Evolutionary conservation across 2,113 vertebrate species (phyloP), one percentile per base, ranked within the genome.

Genomic region (Psophia crepitans): DNA sequence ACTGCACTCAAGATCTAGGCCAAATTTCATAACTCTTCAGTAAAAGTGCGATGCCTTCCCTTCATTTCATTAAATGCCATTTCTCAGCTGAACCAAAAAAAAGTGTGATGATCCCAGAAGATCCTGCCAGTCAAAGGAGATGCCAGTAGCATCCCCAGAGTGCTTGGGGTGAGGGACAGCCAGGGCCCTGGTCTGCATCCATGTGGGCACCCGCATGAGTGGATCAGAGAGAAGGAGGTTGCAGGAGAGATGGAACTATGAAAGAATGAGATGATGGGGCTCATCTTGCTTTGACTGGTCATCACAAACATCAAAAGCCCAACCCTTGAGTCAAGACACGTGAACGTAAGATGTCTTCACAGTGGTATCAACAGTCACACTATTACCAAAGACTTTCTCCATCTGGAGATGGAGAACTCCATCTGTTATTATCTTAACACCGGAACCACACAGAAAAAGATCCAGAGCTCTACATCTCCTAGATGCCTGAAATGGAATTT

Each of bases 101-200:
- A 56, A 41, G 41, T 0, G 3, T 4, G 41, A 73, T 9, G 49
- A 56, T 4, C 49, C 30, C 66, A 18, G 66, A 3, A 17, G 54
- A 11, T 61, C 56, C 32, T 21, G 27, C 26, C 32, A 14, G 37
- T 14, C 21, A 21, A 26, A 35, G 37, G 32, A 69, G 44, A 60
- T 0, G 9, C 51, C 1, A 1, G 30, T 30, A 61, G 46, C 64
- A 44, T 23, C 27, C 9, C 19, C 28, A 23, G 14, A 23, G 18
- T 13, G 37, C 28, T 14, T 0, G 0, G 41, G 15, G 19, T 0
- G 5, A 46, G 48, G n/a, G 19, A 28, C 19, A 19, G 28, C 27
- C 1, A 5, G 12, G 12, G 20, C 13, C 35, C 43, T 14, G 16
- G 8, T 16, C 15, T 51, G 35, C 26, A 30, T 44, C 26, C 1